Percentiles rank a stretch among this genome's conserved stretches.
phyloP scores from a whole-genome alignment of 2,797 vertebrate genomes.

The Scolopax bukidnonensis region DNA sequence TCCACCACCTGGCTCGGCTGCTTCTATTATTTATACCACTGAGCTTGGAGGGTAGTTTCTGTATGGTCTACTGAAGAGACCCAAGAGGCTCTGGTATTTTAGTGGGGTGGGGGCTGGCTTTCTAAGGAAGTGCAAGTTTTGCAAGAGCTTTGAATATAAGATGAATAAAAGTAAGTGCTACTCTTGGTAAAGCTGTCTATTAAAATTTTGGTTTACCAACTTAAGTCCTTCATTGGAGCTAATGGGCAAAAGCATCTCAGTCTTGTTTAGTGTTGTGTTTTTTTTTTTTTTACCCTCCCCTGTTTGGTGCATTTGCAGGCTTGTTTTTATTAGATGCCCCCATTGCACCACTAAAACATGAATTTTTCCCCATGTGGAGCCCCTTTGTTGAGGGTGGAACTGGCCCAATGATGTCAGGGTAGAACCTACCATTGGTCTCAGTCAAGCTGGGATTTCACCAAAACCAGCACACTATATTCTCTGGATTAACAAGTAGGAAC shows the following conservation, averaged over 20 bases:
- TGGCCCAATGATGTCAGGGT: accelerated
- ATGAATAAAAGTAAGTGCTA: neutral
- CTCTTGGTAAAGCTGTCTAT: neutral
- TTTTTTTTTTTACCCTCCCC: neutral
- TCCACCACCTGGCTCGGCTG: neutral
- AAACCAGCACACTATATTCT: neutral
- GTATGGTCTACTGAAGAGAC: neutral
- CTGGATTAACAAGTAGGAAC: neutral
- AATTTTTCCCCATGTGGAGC: neutral
- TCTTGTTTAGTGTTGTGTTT: no score
- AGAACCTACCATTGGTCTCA: neutral
- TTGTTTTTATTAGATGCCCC: neutral
- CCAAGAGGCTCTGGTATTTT: neutral
- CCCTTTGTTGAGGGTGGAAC: neutral
- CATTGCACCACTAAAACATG: neutral
- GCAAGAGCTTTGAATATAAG: neutral
- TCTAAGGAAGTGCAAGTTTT: neutral
- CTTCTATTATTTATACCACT: neutral
- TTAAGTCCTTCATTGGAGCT: neutral
- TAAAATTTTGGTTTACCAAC: neutral
- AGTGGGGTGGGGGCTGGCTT: accelerated
- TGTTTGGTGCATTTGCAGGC: neutral
- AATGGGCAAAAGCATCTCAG: neutral
- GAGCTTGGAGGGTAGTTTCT: neutral
- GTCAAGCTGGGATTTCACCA: neutral